Conservation (phyloP, 2,888 invertebrate species). For the Plagiodera versicolora region DNA sequence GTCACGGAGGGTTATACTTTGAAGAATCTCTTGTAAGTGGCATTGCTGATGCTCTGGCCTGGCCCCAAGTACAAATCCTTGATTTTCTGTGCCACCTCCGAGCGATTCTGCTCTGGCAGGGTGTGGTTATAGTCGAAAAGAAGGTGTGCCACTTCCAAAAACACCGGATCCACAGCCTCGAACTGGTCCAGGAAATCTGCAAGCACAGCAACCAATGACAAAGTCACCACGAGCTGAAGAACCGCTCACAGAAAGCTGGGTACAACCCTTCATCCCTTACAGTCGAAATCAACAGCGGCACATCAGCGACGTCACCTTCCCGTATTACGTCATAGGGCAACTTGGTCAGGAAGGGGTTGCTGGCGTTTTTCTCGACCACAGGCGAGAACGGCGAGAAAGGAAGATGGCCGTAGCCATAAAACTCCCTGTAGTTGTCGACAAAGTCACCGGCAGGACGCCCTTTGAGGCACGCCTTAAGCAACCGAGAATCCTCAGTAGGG, state of each 20-base stretch:
- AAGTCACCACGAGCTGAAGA: too few relatives aligned
- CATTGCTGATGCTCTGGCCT: slow-evolving; percentile 30
- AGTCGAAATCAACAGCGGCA: slow-evolving; percentile 70
- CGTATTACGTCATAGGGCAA: slow-evolving; percentile 65
- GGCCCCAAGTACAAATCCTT: slow-evolving; percentile 40
- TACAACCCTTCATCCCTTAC: slow-evolving; percentile 73
- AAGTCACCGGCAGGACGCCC: slow-evolving; percentile 63
- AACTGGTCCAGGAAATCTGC: slow-evolving; percentile 8
- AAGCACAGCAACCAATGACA: too few relatives aligned
- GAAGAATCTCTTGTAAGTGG: slow-evolving; percentile 37
- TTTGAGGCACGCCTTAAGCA: slow-evolving; percentile 62
- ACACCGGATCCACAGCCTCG: slow-evolving; percentile 48
- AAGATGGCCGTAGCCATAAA: slow-evolving; percentile 16
- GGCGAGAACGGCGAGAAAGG: slow-evolving; percentile 44
- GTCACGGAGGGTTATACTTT: slow-evolving; percentile 34
- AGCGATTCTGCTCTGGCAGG: slow-evolving; percentile 29
- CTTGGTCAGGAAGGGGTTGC: slow-evolving; percentile 66
- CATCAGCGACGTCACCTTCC: slow-evolving; percentile 61
- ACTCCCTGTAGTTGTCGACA: slow-evolving; percentile 53
- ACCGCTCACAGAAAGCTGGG: slow-evolving; percentile 63
- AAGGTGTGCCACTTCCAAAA: slow-evolving; percentile 39
- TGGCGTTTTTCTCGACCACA: slow-evolving; percentile 47
- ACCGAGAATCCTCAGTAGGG: slow-evolving; percentile 56
- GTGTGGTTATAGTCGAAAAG: slow-evolving; percentile 43
- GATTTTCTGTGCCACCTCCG: slow-evolving; percentile 35